Percentiles rank a stretch among this genome's conserved stretches.
These are phyloP conservation scores for Hemistola chrysoprasaria DNA, from an alignment of 2,888 invertebrate genomes.

Conservation along the genomic window DNA sequence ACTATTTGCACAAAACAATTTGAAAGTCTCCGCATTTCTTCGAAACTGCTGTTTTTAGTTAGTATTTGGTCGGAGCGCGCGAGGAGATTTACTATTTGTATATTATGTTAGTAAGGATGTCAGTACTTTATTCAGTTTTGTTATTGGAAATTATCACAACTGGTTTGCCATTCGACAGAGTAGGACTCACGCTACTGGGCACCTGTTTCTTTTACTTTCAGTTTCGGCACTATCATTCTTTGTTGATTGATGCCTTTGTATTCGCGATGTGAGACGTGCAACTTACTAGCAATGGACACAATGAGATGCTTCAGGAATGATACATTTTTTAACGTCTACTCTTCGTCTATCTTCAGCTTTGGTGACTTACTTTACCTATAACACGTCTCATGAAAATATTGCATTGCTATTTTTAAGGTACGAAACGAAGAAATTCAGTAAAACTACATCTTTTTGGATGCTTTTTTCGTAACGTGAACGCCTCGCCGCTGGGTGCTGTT, in stretches of 20 bases:
- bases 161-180: conserved; percentile 15
- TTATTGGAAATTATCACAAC: not conserved
- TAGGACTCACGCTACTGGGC: conserved; percentile 41
- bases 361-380: too few relatives aligned
- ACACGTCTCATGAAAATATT: too few relatives aligned
- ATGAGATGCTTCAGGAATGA: conserved; percentile 9
- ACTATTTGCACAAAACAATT: too few relatives aligned
- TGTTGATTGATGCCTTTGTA: conserved; percentile 50
- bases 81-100: too few relatives aligned
- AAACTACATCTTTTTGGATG: conserved; percentile 5
- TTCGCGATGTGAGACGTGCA: conserved; percentile 33
- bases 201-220: conserved; percentile 50
- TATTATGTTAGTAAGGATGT: not conserved
- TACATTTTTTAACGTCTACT: too few relatives aligned
- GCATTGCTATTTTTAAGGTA: too few relatives aligned
- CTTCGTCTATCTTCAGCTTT: too few relatives aligned
- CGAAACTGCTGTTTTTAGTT: too few relatives aligned
- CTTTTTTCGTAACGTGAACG: conserved; percentile 14
- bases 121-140: not conserved
- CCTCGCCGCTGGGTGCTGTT: conserved; percentile 25
- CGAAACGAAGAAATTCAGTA: not conserved
- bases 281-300: conserved; percentile 10
- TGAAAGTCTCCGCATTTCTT: too few relatives aligned
- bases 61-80: too few relatives aligned
- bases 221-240: conserved; percentile 52